Base-by-base conservation (phyloP, 2,113 vertebrate genomes). In the Panurus biarmicus region DNA sequence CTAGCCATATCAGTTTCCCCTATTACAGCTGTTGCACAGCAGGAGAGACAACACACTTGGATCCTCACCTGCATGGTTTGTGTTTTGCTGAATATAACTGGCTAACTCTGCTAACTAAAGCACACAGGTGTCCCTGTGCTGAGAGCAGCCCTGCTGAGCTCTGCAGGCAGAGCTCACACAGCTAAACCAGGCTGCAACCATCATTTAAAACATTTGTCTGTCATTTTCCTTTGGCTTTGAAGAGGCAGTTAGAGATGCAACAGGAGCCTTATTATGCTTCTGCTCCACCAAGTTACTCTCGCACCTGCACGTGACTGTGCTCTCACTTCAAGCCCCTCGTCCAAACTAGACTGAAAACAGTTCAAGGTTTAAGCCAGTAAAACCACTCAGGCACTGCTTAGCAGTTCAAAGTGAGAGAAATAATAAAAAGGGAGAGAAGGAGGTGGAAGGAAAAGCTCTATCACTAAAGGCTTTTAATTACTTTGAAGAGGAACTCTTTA, bases 221-320 rank as follows among this genome's bases (percentile, higher is more conserved):
- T n/a, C n/a, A n/a, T n/a, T n/a, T n/a, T n/a, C n/a, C n/a, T n/a
- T n/a, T n/a, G n/a, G n/a, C n/a, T n/a, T n/a, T n/a, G n/a, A n/a
- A n/a, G n/a, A n/a, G n/a, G n/a, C n/a, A n/a, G n/a, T n/a, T n/a
- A n/a, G n/a, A n/a, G n/a, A n/a, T n/a, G n/a, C n/a, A n/a, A n/a
- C n/a, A n/a, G n/a, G n/a, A n/a, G n/a, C n/a, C n/a, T n/a, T n/a
- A n/a, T n/a, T n/a, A n/a, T n/a, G n/a, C n/a, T n/a, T n/a, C n/a
- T n/a, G 17, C 36, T 61, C 36, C 45, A 54, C 23, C 11, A 64
- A 64, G 47, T 7, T 54, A 56, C 44, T 47, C 64, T 60, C 0
- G 0, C 40, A 64, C 14, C 72, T 64, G 31, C 44, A 56, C n/a
- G 7, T 5, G 26, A 26, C n/a, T 5, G 2, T 1, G 3, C 36